Conservation (phyloP, 2,797 vertebrate species). For the Sebastiscus albofasciatus region DNA sequence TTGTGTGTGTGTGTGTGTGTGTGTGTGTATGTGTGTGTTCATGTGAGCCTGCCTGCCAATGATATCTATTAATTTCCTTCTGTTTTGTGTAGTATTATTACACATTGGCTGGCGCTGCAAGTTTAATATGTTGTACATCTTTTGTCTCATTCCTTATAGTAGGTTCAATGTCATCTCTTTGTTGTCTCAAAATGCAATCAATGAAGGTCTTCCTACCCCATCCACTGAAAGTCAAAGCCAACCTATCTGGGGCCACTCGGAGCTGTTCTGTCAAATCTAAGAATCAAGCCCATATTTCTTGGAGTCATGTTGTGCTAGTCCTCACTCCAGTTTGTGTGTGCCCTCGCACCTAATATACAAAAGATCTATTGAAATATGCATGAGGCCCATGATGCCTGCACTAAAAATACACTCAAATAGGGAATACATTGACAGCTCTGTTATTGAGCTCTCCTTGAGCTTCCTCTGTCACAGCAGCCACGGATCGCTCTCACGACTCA, state of each 20-base stretch:
- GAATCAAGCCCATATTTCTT: slow-evolving; percentile 89
- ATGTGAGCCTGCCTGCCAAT: slow-evolving; percentile 15
- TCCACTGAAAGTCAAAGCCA: slow-evolving; percentile 86
- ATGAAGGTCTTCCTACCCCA: slow-evolving; percentile 82
- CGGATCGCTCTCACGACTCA: slow-evolving; percentile 74
- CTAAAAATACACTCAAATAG: slow-evolving; percentile 90
- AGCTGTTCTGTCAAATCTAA: slow-evolving; percentile 86
- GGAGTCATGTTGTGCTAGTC: slow-evolving; percentile 84
- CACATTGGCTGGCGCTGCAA: slow-evolving; percentile 47
- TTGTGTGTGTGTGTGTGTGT: neutral
- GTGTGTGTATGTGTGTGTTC: neutral
- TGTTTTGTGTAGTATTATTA: slow-evolving; percentile 61
- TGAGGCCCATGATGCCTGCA: slow-evolving; percentile 85
- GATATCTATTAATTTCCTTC: slow-evolving; percentile 66
- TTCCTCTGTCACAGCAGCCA: slow-evolving; percentile 78
- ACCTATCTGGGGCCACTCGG: slow-evolving; percentile 78
- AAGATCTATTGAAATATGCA: slow-evolving; percentile 90
- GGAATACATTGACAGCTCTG: slow-evolving; percentile 90
- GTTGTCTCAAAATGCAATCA: slow-evolving; percentile 86
- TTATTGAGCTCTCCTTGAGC: slow-evolving; percentile 91
- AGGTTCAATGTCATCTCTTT: slow-evolving; percentile 84
- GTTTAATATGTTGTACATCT: slow-evolving; percentile 72
- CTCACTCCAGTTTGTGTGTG: slow-evolving; percentile 82
- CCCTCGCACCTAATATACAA: slow-evolving; percentile 86
- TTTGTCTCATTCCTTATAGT: slow-evolving; percentile 61